Evolutionary conservation across 2,797 vertebrate species (phyloP).

Genomic region (Hyperoplus lanceolatus): DNA sequence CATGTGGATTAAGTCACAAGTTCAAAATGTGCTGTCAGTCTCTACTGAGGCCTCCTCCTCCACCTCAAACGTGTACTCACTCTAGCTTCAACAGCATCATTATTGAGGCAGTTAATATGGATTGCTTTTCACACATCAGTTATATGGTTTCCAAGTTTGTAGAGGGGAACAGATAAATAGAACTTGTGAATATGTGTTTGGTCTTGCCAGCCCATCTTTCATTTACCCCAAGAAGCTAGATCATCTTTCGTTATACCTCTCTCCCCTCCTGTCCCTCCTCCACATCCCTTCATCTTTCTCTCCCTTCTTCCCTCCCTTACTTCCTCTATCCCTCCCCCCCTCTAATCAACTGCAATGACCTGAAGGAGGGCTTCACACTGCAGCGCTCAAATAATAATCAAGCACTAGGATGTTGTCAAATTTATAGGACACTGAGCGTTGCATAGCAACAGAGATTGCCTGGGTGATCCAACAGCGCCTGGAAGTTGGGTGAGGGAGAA

Average conservation of each 20-base stretch:
- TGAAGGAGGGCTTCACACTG: conserved; percentile 80
- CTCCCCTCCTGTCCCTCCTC: conserved; percentile 25
- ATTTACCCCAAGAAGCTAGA: conserved; percentile 52
- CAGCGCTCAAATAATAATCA: conserved; percentile 87
- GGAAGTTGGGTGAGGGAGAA: conserved; percentile 73
- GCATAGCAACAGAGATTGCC: conserved; percentile 87
- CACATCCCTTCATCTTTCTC: conserved; percentile 51
- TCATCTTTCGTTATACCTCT: conserved; percentile 46
- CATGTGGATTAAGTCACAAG: conserved; percentile 67
- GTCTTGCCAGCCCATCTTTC: conserved; percentile 56
- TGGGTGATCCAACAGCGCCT: conserved; percentile 77
- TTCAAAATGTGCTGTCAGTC: conserved; percentile 66
- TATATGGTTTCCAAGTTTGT: conserved; percentile 52
- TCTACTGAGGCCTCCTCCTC: conserved; percentile 53
- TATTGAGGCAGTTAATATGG: conserved; percentile 56
- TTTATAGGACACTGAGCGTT: conserved; percentile 84
- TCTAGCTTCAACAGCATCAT: conserved; percentile 38
- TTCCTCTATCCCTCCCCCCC: conserved; percentile 61
- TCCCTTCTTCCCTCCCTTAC: conserved; percentile 46
- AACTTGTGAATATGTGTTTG: conserved; percentile 42
- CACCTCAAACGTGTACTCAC: conserved; percentile 45
- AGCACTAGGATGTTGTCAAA: conserved; percentile 85
- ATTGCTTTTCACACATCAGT: conserved; percentile 46
- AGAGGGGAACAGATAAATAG: conserved; percentile 45
- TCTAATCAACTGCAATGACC: conserved; percentile 81